phyloP scores from a whole-genome alignment of 2,888 invertebrate genomes.

The Cistogaster globosa region DNA sequence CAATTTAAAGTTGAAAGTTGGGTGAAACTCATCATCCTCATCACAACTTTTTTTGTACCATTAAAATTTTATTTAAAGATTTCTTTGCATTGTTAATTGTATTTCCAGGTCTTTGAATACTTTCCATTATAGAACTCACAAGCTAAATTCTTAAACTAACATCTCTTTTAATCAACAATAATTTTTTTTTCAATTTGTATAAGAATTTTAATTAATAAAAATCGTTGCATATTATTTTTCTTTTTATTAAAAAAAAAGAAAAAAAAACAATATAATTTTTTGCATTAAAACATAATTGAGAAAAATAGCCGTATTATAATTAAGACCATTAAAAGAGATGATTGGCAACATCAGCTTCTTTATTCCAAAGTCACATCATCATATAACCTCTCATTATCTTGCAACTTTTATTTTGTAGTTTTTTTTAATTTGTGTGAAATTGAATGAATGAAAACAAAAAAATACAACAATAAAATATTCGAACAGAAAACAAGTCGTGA shows the following conservation, averaged over 20 bases:
- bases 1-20: too few species aligned
- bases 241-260: background rate
- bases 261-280: background rate
- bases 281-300: constrained; percentile 18
- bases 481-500: constrained; percentile 4
- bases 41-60: too few species aligned
- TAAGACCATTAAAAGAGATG: constrained; percentile 4
- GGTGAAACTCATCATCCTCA: too few species aligned
- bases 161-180: too few species aligned
- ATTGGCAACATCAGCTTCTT: constrained; percentile 23
- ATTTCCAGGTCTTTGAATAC: too few species aligned
- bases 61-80: too few species aligned
- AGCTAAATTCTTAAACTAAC: too few species aligned
- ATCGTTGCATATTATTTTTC: too few species aligned
- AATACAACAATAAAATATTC: constrained; percentile 8
- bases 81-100: too few species aligned
- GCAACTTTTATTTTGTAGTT: background rate
- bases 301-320: constrained; percentile 16
- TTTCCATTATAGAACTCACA: too few species aligned
- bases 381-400: constrained; percentile 39
- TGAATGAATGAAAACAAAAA: constrained; percentile 59
- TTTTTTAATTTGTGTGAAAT: constrained; percentile 51
- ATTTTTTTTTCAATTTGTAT: too few species aligned
- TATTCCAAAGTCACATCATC: constrained; percentile 1
- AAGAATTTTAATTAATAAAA: too few species aligned